Evolutionary conservation across 2,888 invertebrate species (phyloP).

Genomic region (Meta bourneti): DNA sequence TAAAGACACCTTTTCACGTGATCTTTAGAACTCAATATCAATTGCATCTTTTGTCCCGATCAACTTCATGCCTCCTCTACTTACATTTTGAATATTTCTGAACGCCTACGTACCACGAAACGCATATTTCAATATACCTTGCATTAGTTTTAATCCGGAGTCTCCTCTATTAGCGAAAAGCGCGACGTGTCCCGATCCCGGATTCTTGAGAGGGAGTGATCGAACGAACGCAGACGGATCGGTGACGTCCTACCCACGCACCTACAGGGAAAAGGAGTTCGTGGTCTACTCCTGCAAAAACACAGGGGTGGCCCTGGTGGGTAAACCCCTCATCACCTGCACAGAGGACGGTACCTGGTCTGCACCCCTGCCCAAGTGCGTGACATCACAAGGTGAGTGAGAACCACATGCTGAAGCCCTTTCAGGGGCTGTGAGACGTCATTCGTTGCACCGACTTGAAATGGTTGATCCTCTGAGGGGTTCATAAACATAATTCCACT

Average conservation of each 20-base stretch:
- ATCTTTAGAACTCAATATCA: no score
- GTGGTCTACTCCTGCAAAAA: constrained; percentile 14
- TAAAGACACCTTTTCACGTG: no score
- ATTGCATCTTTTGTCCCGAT: no score
- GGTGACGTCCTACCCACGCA: neutral
- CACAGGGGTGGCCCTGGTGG: neutral
- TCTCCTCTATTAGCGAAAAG: neutral
- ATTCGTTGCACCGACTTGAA: no score
- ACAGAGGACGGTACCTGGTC: constrained; percentile 33
- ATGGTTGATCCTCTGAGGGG: no score
- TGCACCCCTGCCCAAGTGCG: constrained; percentile 9
- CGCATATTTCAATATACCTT: no score
- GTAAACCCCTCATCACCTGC: constrained; percentile 4
- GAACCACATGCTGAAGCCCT: neutral
- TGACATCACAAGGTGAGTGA: neutral
- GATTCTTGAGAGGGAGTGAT: neutral
- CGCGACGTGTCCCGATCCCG: constrained; percentile 27
- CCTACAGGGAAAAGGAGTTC: constrained; percentile 6
- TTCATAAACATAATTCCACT: no score
- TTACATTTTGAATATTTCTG: no score
- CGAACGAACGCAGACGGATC: constrained; percentile 23
- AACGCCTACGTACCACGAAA: no score
- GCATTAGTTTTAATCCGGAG: no score
- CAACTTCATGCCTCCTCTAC: no score
- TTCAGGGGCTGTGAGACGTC: no score